Conservation (phyloP, 2,797 vertebrate genomes). For the Lagorchestes hirsutus region DNA sequence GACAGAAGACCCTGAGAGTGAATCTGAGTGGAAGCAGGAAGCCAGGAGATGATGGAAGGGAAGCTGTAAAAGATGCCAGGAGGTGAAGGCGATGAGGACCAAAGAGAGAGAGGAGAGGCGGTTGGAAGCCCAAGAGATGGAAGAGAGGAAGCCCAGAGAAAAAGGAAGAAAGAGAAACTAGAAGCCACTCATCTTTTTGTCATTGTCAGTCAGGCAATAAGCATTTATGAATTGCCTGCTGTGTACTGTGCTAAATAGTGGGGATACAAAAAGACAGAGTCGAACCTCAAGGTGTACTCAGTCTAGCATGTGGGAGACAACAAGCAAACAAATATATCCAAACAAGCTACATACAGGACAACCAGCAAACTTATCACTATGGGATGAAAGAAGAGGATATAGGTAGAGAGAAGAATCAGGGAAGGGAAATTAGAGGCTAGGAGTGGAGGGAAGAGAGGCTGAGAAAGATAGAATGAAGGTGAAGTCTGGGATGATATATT, state of each 20-base stretch:
- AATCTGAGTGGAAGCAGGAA: conserved; percentile 55
- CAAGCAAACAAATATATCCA: background rate
- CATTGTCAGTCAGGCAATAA: background rate
- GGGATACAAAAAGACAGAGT: background rate
- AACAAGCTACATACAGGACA: background rate
- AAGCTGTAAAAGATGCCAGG: conserved; percentile 29
- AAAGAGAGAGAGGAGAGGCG: conserved; percentile 17
- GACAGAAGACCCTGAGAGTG: conserved; percentile 47
- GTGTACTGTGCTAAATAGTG: background rate
- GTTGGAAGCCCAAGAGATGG: conserved; percentile 16
- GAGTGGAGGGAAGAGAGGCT: background rate
- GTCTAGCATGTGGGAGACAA: background rate
- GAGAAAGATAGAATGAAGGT: background rate
- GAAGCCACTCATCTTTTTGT: background rate
- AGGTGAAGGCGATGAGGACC: conserved; percentile 22
- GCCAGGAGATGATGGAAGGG: conserved; percentile 46
- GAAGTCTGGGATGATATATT: background rate
- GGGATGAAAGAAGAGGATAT: background rate
- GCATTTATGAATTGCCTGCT: background rate
- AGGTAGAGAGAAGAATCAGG: background rate
- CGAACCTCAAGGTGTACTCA: background rate
- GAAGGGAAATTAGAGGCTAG: background rate
- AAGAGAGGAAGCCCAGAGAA: conserved; percentile 26
- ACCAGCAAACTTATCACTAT: background rate
- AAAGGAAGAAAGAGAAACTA: background rate